Evolutionary conservation across 2,888 invertebrate species (phyloP), one percentile per base, ranked within the genome.

Genomic region (Carabus problematicus): DNA sequence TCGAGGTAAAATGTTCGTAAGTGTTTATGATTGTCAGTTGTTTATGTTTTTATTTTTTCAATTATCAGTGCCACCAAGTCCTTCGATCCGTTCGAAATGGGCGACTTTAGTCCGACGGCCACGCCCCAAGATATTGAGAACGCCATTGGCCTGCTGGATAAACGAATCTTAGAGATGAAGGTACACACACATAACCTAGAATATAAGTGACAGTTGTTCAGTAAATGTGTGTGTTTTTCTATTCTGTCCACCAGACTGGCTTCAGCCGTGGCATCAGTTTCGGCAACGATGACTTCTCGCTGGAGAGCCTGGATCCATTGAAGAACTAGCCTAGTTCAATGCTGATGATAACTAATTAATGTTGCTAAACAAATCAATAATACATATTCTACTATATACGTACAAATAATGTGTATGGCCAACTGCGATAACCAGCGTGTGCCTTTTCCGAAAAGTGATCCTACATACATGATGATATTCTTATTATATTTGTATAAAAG

Each of bases 261-360:
- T 94, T 95, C 83, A 93, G 91, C 82, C 87, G 92, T 82, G 94
- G 94, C 74, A 86, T 94, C 78, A 88, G 91, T 73, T 92, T 95
- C 83, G 94, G 93, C 77, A 92, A 93, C 79, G 96, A 96, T 82
- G 96, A 97, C 84, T 97, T 97, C 84, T 93, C 94, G 75, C 84
- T 97, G 82, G 96, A 95, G 81, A 95, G 94, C 83, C 87, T 97
- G 81, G 97, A 97, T 86, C 97, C 97, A 71, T 84, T 97, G 77
- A 94, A 94, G 80, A 87, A 88, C 82, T 88, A 82, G 85, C 78
- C 70, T 58, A 58, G 39, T 58, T 29, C 19, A 39, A 47, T 29
- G 14, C 1, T 58, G 6, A 29, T 29, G 6, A 29, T 18, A 52
- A 64, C 16, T 42, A 43, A 16, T 49, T 42, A 41, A 59, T 54